Percentiles rank a stretch among this genome's conserved stretches.
These are phyloP conservation scores for Ophraella communa DNA, from an alignment of 2,888 invertebrate species.

Conservation along the genomic window DNA sequence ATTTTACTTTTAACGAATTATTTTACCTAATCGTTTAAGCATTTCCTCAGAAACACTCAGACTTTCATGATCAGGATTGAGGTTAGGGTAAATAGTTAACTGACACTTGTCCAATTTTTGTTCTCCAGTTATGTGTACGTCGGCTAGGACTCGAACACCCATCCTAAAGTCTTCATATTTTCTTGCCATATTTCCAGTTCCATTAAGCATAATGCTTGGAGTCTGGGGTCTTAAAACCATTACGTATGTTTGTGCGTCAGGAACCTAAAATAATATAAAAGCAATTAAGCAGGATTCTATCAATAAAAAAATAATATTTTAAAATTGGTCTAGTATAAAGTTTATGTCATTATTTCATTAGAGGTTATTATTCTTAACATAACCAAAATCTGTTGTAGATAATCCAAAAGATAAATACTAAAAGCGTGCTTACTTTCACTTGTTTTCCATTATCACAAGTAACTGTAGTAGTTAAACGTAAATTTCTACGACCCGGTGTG, in stretches of 20 bases:
- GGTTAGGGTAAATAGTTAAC: conserved; percentile 90
- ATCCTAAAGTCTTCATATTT: conserved; percentile 85
- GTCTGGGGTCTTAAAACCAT: conserved; percentile 87
- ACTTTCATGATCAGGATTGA: conserved; percentile 95
- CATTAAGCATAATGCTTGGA: conserved; percentile 83
- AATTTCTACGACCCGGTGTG: conserved; percentile 91
- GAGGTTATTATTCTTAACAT: too few species aligned
- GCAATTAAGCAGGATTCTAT: too few species aligned
- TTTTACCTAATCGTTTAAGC: conserved; percentile 71
- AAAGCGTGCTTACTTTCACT: conserved; percentile 59
- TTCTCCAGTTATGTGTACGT: conserved; percentile 73
- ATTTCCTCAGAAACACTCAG: conserved; percentile 77
- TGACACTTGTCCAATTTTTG: conserved; percentile 91
- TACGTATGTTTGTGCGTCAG: conserved; percentile 82
- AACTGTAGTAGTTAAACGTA: conserved; percentile 81
- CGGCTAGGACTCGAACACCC: conserved; percentile 89
- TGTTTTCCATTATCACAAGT: conserved; percentile 76
- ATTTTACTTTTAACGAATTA: not conserved
- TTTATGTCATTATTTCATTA: too few species aligned
- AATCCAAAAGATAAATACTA: not conserved
- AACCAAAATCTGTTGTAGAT: too few species aligned
- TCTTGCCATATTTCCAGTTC: conserved; percentile 80
- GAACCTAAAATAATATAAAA: conserved; percentile 59
- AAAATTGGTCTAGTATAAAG: too few species aligned
- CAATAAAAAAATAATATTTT: too few species aligned